Evolutionary conservation across 2,888 invertebrate genomes (phyloP), one percentile per base, ranked within the genome.

Genomic region (Phlogophora meticulosa): DNA sequence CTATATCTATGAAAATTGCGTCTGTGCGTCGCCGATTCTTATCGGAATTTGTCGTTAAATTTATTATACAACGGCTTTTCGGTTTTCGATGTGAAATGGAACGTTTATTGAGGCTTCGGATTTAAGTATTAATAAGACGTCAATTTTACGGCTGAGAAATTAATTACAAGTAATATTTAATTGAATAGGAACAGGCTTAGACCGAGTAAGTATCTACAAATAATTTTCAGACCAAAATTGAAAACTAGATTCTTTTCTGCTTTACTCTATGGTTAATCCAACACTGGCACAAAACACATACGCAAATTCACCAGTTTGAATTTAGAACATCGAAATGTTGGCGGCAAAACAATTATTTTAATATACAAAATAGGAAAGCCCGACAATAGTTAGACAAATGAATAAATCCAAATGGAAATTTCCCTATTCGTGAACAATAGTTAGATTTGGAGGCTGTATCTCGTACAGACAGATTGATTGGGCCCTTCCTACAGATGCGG

Each of bases 351-450:
- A 90, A 89, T 90, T 90, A 89, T 90, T 90, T 85, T 88, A 87
- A 89, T 90, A 89, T 87, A 80, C 82, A 83, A 83, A 83, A 83
- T 88, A 70, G 84, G 90, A 86, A 86, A 84, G 87, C 81, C 93
- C 91, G 91, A 93, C 93, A 93, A 94, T 93, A 92, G 94, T 93
- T 94, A 93, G 92, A 94, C 95, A 94, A 95, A 94, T 94, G 95
- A 95, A 95, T 94, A 95, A 95, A 95, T 95, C 92, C 93, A 91
- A 95, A 95, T 94, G 93, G 94, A 94, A 95, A 94, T 94, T 93
- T 94, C 93, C 90, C 93, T 93, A 94, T 93, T 93, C 91, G 90
- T 89, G 94, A 94, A 95, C 95, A 95, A 95, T 95, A 94, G 94
- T 94, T 94, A 94, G 94, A 94, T 94, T 93, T 93, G 92, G 94